A percentile compares a stretch with the other conserved stretches of the same genome.
Evolutionary conservation across 2,113 vertebrate species (phyloP).

Genomic region (Proteles cristata): DNA sequence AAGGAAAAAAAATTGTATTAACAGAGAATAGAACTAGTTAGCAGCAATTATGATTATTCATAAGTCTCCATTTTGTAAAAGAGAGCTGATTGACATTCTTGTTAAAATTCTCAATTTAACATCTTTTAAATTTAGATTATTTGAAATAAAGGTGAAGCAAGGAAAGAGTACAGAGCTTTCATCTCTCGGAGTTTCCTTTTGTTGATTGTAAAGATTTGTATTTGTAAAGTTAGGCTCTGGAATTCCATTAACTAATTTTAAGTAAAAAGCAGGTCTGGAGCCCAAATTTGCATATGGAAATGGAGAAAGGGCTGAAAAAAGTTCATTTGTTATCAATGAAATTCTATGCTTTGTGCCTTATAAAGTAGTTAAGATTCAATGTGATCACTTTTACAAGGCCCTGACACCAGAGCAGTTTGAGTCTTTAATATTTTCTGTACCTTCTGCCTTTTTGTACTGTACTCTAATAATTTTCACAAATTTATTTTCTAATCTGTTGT

Average conservation of each 20-base stretch:
- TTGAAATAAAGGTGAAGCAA: slow-evolving; percentile 44
- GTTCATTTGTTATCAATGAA: not conserved
- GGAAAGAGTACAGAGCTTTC: not conserved
- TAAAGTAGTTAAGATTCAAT: not conserved
- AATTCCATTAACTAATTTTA: slow-evolving; percentile 49
- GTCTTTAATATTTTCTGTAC: not conserved
- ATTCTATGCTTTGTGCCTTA: slow-evolving; percentile 17
- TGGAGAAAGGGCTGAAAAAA: not conserved
- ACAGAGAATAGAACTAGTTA: slow-evolving; percentile 38
- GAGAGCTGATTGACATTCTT: not conserved
- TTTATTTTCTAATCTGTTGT: not conserved
- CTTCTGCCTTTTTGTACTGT: not conserved
- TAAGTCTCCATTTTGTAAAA: slow-evolving; percentile 22
- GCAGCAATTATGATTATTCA: slow-evolving; percentile 37
- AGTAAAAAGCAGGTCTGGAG: not conserved
- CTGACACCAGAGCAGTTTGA: not conserved
- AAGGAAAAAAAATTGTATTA: slow-evolving; percentile 28
- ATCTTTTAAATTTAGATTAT: slow-evolving; percentile 42
- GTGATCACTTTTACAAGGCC: not conserved
- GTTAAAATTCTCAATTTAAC: slow-evolving; percentile 50
- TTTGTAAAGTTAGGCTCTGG: slow-evolving; percentile 50
- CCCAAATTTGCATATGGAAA: slow-evolving; percentile 7
- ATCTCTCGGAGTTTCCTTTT: slow-evolving; percentile 38
- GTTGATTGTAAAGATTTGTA: slow-evolving; percentile 46
- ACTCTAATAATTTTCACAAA: slow-evolving; percentile 1